A percentile compares a stretch with the other conserved stretches of the same genome.
These are phyloP conservation scores for Atethmia centrago DNA, from an alignment of 2,888 invertebrate species.

Conservation along the genomic window DNA sequence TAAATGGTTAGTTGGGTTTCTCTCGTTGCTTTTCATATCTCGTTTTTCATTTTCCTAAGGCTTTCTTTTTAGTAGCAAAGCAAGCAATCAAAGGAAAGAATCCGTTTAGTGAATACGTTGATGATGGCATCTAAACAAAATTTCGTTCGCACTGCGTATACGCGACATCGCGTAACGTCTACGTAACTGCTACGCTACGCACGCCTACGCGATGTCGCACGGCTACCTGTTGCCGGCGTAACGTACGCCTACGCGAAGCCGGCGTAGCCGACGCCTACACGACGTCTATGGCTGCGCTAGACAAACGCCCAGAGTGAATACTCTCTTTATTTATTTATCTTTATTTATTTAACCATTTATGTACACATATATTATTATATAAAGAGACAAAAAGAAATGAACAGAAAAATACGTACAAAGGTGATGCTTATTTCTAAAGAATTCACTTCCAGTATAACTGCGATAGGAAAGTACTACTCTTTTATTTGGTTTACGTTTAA, in stretches of 20 bases:
- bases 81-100: background rate
- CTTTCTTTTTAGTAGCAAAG: background rate
- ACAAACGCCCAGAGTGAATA: conserved; percentile 1
- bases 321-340: too few species aligned
- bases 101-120: background rate
- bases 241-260: background rate
- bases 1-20: too few species aligned
- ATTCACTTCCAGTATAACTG: too few species aligned
- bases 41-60: too few species aligned
- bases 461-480: too few species aligned
- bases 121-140: background rate
- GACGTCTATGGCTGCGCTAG: conserved; percentile 19
- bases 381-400: too few species aligned
- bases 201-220: background rate
- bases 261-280: conserved; percentile 11
- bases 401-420: too few species aligned
- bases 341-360: background rate
- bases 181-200: conserved; percentile 1
- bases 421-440: too few species aligned
- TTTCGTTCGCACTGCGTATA: background rate
- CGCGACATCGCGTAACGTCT: conserved; percentile 1
- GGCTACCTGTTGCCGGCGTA: background rate
- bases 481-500: background rate
- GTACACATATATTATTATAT: too few species aligned
- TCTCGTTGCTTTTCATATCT: background rate